These are phyloP conservation scores for Leptoteleia sp. DNA, from an alignment of 1,140 invertebrate genomes.

Conservation along the genomic window DNA sequence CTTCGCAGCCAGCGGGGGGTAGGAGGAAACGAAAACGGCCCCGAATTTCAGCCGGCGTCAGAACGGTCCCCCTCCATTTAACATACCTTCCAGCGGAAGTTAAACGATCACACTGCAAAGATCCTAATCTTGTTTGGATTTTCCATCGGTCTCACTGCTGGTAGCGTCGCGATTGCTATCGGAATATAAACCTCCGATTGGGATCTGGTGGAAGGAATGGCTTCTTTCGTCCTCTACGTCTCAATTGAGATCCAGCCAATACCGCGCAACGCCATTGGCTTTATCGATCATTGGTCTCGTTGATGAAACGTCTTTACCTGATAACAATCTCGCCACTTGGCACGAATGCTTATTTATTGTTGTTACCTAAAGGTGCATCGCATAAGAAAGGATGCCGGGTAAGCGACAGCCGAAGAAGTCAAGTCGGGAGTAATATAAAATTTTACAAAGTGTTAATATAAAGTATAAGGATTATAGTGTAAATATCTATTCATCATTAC, in stretches of 20 bases:
- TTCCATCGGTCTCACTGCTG: neutral
- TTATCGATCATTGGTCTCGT: constrained; percentile 42
- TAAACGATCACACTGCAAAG: too few relatives aligned
- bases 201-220: neutral
- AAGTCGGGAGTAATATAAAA: constrained; percentile 44
- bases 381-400: constrained; percentile 22
- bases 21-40: neutral
- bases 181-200: constrained; percentile 19
- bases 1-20: neutral
- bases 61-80: too few relatives aligned
- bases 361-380: constrained; percentile 29
- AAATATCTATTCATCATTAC: constrained; percentile 59
- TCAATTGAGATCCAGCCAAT: constrained; percentile 26
- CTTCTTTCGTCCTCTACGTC: constrained; percentile 23
- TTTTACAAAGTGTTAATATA: constrained; percentile 62
- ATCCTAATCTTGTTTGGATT: constrained; percentile 1
- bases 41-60: too few relatives aligned
- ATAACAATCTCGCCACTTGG: constrained; percentile 35
- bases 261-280: constrained; percentile 4
- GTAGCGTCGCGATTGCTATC: neutral
- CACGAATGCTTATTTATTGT: constrained; percentile 48
- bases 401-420: constrained; percentile 32
- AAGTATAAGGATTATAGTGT: constrained; percentile 56
- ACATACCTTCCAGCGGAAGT: neutral
- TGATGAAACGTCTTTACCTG: constrained; percentile 42